Evolutionary conservation across 2,113 vertebrate genomes (phyloP).

Genomic region (Phyllopteryx taeniolatus): DNA sequence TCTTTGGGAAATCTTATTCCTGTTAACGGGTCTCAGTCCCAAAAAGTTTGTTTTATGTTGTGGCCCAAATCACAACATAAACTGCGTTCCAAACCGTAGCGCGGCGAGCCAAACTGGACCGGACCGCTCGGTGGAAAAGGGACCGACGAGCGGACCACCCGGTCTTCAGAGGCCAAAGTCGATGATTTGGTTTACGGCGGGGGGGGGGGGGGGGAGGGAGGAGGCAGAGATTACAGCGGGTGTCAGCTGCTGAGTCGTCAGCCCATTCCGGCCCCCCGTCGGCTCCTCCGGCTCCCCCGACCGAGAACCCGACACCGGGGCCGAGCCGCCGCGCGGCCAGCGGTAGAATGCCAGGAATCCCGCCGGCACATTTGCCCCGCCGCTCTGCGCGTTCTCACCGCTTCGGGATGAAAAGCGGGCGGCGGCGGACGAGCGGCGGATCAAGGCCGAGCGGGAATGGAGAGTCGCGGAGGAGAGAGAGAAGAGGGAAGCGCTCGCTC

Average conservation of each 20-base stretch:
- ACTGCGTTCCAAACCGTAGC: no score
- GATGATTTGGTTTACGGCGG: conserved; percentile 63
- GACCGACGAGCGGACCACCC: no score
- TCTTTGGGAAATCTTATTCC: no score
- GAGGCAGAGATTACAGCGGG: conserved; percentile 69
- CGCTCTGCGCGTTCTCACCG: conserved; percentile 72
- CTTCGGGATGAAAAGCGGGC: conserved; percentile 54
- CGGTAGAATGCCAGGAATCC: conserved; percentile 70
- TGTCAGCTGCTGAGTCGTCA: conserved; percentile 72
- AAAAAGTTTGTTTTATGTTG: no score
- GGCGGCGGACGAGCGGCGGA: conserved; percentile 42
- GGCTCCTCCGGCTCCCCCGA: conserved; percentile 66
- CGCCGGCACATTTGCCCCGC: conserved; percentile 65
- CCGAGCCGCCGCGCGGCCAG: conserved; percentile 53
- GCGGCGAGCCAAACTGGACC: background rate
- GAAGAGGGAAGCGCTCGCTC: conserved; percentile 51
- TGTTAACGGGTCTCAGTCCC: no score
- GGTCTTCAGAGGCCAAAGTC: conserved; percentile 38
- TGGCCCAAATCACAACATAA: no score
- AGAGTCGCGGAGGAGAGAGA: conserved; percentile 46
- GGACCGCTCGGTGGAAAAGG: background rate
- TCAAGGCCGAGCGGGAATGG: conserved; percentile 58
- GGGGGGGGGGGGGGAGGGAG: conserved; percentile 28
- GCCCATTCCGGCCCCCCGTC: conserved; percentile 34
- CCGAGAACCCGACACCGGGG: conserved; percentile 70